A percentile compares a stretch with the other conserved stretches of the same genome.
phyloP scores from a whole-genome alignment of 2,888 invertebrate species.

The Lasioglossum figueresi region DNA sequence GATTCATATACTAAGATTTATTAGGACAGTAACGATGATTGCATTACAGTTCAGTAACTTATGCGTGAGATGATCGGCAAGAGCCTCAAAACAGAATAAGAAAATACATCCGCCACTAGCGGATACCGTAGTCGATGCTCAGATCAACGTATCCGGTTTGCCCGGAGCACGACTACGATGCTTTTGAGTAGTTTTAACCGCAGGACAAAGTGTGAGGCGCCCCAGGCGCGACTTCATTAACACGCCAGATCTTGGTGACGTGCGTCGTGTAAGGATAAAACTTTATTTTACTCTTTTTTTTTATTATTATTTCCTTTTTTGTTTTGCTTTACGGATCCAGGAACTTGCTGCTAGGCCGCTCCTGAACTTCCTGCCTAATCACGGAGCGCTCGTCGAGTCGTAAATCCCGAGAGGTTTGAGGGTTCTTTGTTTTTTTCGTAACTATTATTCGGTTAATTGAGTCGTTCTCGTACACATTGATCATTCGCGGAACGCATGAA shows the following conservation, averaged over 20 bases:
- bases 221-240: conserved; percentile 71
- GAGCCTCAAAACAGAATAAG: conserved; percentile 79
- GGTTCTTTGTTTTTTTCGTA: conserved; percentile 35
- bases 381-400: conserved; percentile 62
- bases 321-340: conserved; percentile 54
- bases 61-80: conserved; percentile 76
- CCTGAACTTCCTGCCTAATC: conserved; percentile 67
- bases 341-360: conserved; percentile 70
- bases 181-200: conserved; percentile 74
- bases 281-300: conserved; percentile 37
- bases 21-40: conserved; percentile 80
- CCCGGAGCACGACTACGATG: conserved; percentile 72
- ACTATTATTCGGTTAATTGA: conserved; percentile 55
- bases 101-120: conserved; percentile 76
- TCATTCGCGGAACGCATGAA: conserved; percentile 30
- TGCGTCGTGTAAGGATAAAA: conserved; percentile 65
- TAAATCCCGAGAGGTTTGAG: conserved; percentile 60
- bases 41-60: conserved; percentile 79
- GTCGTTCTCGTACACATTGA: conserved; percentile 57
- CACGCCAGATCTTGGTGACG: conserved; percentile 68
- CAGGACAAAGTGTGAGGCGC: conserved; percentile 71
- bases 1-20: conserved; percentile 74
- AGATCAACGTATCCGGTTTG: conserved; percentile 66
- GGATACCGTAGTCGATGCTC: conserved; percentile 72
- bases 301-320: conserved; percentile 41